These are phyloP conservation scores for Scolopax rusticola DNA, from an alignment of 2,797 vertebrate genomes.

Conservation along the genomic window DNA sequence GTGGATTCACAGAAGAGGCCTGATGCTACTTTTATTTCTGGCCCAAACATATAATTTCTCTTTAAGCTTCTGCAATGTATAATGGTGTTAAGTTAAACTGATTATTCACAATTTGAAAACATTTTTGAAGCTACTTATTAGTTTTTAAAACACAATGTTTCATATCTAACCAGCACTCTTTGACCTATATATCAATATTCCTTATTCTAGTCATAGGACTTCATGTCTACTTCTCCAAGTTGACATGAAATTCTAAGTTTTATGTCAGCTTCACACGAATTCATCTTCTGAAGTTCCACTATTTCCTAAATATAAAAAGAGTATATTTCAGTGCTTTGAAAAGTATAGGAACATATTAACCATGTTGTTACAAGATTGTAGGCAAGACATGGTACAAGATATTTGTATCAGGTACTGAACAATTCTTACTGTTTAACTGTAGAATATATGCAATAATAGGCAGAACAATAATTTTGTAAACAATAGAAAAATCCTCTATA, in stretches of 20 bases:
- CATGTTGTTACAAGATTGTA: neutral
- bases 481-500: neutral
- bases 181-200: neutral
- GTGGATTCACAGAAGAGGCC: neutral
- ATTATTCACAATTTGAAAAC: neutral
- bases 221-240: neutral
- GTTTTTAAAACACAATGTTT: neutral
- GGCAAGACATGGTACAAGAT: neutral
- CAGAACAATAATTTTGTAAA: neutral
- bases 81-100: neutral
- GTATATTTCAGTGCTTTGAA: neutral
- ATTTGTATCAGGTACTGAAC: neutral
- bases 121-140: neutral
- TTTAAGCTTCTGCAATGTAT: neutral
- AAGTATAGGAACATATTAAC: neutral
- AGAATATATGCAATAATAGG: neutral
- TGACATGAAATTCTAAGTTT: neutral
- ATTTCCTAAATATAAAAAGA: neutral
- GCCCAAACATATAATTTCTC: neutral
- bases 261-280: neutral
- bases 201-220: neutral
- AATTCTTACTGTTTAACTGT: neutral
- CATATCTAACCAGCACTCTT: neutral
- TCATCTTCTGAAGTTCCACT: neutral
- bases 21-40: neutral